Evolutionary conservation across 2,113 vertebrate species (phyloP), one percentile per base, ranked within the genome.

Genomic region (Pandion haliaetus): DNA sequence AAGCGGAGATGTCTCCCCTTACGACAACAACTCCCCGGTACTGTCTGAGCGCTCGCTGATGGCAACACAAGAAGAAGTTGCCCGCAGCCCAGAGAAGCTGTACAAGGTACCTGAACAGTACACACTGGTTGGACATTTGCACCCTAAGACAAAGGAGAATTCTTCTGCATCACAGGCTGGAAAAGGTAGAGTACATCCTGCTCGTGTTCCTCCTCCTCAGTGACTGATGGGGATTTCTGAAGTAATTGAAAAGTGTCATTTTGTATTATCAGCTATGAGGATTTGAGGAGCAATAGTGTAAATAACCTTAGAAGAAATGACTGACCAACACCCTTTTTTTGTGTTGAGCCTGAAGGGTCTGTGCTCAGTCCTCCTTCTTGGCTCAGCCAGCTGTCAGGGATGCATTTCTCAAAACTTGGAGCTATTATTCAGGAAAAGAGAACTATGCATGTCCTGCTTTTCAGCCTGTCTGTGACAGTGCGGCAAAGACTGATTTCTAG

Each of bases 21-120:
- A 99, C 0, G 99, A 99, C 97, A 99, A 99, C 98, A 99, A 99
- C 97, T 99, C 99, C 29, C 99, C 99, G 0, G 98, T 99, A 86
- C 97, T 99, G 45, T 99, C 99, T 4, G 99, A 99, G 69, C 98
- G 98, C 66, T 98, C 98, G 8, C 93, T 97, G 90, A 86, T 98
- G 92, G 98, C 98, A 95, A 98, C 94, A 95, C 98, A 98, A 72
- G 98, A 98, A 26, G 98, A 98, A 25, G 62, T 58, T 76, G 92
- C 94, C 55, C 87, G 42, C 36, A 96, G 97, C 93, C 98, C 98
- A 12, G 98, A 99, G 17, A 97, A 98, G 62, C 92, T 98, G 42
- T 95, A 97, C 91, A 98, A 97, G 69, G 98, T 98, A 79, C 98
- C 98, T 12, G 98, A 98, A 85, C 98, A 98, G 78, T 97, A 94